Base-by-base conservation (phyloP, 2,888 invertebrate genomes). In the Pristionchus maxplancki region DNA sequence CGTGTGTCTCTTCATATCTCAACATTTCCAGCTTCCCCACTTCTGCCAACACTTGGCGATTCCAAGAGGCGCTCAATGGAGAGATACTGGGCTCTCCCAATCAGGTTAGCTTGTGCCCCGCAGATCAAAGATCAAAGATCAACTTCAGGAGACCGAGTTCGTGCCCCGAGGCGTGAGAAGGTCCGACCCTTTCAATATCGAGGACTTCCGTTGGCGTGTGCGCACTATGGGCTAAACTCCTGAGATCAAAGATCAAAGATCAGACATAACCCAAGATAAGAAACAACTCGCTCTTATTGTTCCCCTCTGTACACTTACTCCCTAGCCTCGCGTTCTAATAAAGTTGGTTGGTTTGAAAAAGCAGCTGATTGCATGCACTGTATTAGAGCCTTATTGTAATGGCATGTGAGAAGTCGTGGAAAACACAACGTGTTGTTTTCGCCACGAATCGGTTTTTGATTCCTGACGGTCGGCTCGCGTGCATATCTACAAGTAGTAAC, bases 161-260 rank as follows among this genome's bases (percentile, higher is more conserved):
- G 50, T 64, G 64, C 62, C 64, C 17, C 64, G 85, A 34, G 85
- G 85, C 31, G 85, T 53, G 62, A 62, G 85, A 5, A 5, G 44
- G 24, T 37, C 71, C 15, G 71, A 87, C 31, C 71, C 86, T 48
- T 87, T 71, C 86, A 87, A 87, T n/a, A 44, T 87, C 34, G 86
- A 87, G 50, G 86, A 87, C 50, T 87, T 87, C 86, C 86, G 86
- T 31, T 87, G 86, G 86, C 34, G 86, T 1, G 86, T 87, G 24
- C 44, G 86, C 20, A 71, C 50, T n/a, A 87, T 87, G 86, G 86
- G 86, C n/a, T 87, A 87, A 31, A 53, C 53, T 15, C 0, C n/a
- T 31, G 24, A 28, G 31, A 34, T 48, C 28, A 83, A 34, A 53
- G 82, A 83, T 83, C 82, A 83, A 83, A 53, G 50, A 53, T 34